Evolutionary conservation across 2,888 invertebrate genomes (phyloP), one percentile per base, ranked within the genome.

Genomic region (Drosophila cyrtoloma): DNA sequence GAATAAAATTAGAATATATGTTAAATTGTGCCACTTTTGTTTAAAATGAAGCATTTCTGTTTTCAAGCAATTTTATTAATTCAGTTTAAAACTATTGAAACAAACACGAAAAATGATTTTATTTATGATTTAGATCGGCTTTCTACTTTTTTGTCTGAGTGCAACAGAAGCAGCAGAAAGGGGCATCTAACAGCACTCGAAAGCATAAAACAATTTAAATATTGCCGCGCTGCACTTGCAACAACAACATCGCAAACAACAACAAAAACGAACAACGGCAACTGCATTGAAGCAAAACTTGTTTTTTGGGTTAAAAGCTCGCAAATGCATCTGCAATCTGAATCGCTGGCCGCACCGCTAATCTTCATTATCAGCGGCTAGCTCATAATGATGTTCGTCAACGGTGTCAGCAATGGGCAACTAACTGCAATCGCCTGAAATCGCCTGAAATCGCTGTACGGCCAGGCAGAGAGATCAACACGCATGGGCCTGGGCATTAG

Each of bases 191-290:
- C 88, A 87, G 88, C 85, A 87, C 82, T 79, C 69, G 59, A 81
- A 84, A 77, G 80, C 82, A 92, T 86, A 86, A 91, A 91, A 87
- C 90, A 86, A 92, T 92, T 91, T 91, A 91, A 92, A 91, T 92
- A 92, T 91, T 91, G 91, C 86, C 78, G 73, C 63, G 81, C 71
- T 84, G 89, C 89, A 87, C 89, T 87, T 87, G 89, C 87, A 89
- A 89, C 86, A 81, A 71, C 85, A 73, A 28, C 28, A 26, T 16
- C 69, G 51, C 32, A 63, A 79, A 55, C 53, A 64, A 59, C 39
- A 70, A 44, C 26, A 26, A 52, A 28, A 35, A 67, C 47, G 61
- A 28, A 50, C 72, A 58, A 77, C 61, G 55, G 67, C 76, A 68
- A 59, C 72, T 68, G 62, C 52, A 55, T 52, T 57, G 32, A 35